Evolutionary conservation across 64 coral and sea anemone species (phyloP), one percentile per base, ranked within the genome.

Genomic region (Acropora tenuis): DNA sequence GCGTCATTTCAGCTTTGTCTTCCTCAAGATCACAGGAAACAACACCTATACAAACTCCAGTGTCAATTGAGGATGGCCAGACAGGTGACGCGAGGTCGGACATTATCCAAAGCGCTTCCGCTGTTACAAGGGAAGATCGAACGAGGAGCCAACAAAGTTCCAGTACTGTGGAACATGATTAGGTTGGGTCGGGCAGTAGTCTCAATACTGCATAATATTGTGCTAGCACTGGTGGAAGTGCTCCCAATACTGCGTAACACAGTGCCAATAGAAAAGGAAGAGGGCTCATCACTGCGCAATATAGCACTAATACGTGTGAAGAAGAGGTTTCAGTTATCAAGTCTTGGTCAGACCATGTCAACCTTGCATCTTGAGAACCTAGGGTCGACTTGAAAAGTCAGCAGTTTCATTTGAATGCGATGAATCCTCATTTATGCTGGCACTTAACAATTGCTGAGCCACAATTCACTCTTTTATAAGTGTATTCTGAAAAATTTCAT

Each of bases 1-100:
- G 82, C 17, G 91, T 87, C 0, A 49, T 93, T 16, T 93, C 91
- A 11, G 75, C 91, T 1, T 63, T 93, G 7, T 20, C 91, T 5
- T 79, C 82, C 3, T 58, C 75, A 18, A 50, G 58, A 79, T 44
- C 75, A 16, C 13, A 72, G 19, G 19, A 80, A 53, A 17, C 42
- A 87, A 60, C 73, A 18, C 52, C 65, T 7, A 20, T 58, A 49
- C 66, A 66, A 7, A 76, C 49, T 11, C 52, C 52, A 7, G 46
- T 20, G 1, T 61, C 66, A 8, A 85, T 71, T 71, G 41, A 67
- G 43, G 65, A 72, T 43, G 48, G 50, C 10, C 6, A 55, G 8
- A 57, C 3, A 3, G 15, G 18, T 46, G 44, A 85, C 12, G 20
- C 18, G 17, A 85, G 46, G 49, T 9, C 45, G 1, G 2, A 71